phyloP scores from a whole-genome alignment of 2,113 vertebrate genomes.

The Dipodomys ordii region DNA sequence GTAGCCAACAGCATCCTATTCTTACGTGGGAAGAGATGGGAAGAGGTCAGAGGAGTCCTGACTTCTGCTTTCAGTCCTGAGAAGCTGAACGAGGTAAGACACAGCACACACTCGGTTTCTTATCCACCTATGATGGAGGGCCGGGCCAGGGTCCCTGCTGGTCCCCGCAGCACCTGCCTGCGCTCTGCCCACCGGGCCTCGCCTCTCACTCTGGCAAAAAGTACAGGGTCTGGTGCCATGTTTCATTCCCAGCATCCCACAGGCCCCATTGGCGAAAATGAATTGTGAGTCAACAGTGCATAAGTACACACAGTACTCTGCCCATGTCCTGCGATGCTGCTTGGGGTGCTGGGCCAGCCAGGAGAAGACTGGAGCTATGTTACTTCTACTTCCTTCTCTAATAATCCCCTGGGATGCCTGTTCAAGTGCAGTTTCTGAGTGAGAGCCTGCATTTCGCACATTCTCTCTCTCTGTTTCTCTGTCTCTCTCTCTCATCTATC shows the following conservation, averaged over 20 bases:
- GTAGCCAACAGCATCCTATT: slow-evolving; percentile 92
- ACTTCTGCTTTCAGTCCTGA: slow-evolving; percentile 91
- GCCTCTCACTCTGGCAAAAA: neutral
- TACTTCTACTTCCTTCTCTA: neutral
- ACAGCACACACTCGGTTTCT: neutral
- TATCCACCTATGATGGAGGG: neutral
- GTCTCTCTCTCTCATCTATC: too few species aligned
- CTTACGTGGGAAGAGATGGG: slow-evolving; percentile 93
- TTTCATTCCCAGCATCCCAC: neutral
- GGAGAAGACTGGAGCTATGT: neutral
- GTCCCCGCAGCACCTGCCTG: neutral
- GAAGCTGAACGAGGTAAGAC: slow-evolving; percentile 92
- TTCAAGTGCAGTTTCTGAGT: neutral
- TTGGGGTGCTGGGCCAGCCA: neutral
- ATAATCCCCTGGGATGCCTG: neutral
- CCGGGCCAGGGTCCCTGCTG: accelerated
- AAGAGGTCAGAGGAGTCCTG: slow-evolving; percentile 90
- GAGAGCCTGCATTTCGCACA: too few species aligned
- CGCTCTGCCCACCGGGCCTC: accelerated
- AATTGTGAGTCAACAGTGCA: neutral
- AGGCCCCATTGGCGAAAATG: neutral
- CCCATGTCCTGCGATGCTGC: neutral
- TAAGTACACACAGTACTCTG: accelerated
- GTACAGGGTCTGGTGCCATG: accelerated
- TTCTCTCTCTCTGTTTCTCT: too few species aligned